A percentile compares a stretch with the other conserved stretches of the same genome.
Evolutionary conservation across 2,113 vertebrate species (phyloP).

Genomic region (Poeciliopsis retropinna): DNA sequence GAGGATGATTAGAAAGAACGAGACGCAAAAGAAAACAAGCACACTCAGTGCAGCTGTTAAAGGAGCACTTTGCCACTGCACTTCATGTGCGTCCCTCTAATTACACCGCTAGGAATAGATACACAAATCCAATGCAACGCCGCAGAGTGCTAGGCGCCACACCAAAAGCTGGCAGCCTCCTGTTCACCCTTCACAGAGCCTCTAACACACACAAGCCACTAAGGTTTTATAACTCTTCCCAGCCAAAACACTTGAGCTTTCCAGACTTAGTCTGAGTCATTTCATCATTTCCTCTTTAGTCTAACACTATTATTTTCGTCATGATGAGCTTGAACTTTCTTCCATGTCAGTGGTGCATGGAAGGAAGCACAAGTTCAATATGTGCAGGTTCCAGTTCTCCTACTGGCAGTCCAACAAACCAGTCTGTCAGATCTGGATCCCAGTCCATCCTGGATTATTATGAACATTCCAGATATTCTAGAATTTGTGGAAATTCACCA

Average conservation of each 20-base stretch:
- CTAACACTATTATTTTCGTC: constrained; percentile 49
- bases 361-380: constrained; percentile 25
- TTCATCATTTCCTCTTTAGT: constrained; percentile 61
- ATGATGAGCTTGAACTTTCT: constrained; percentile 48
- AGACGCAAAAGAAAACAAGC: constrained; percentile 75
- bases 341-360: constrained; percentile 21
- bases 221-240: constrained; percentile 67
- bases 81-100: constrained; percentile 74
- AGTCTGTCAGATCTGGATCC: constrained; percentile 50
- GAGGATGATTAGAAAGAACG: constrained; percentile 67
- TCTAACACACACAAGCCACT: constrained; percentile 70
- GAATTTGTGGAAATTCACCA: too few species aligned
- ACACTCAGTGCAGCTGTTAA: constrained; percentile 75
- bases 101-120: constrained; percentile 78
- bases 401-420: constrained; percentile 31
- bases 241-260: constrained; percentile 59
- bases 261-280: constrained; percentile 57
- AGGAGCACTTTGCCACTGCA: constrained; percentile 68
- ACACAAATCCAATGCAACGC: constrained; percentile 62
- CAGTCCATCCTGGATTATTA: constrained; percentile 33
- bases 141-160: constrained; percentile 67
- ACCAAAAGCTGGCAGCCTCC: constrained; percentile 63
- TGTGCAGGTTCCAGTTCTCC: constrained; percentile 31
- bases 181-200: constrained; percentile 55
- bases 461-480: too few species aligned